Evolutionary conservation across 2,113 vertebrate species (phyloP).

Genomic region (Vulpes vulpes): DNA sequence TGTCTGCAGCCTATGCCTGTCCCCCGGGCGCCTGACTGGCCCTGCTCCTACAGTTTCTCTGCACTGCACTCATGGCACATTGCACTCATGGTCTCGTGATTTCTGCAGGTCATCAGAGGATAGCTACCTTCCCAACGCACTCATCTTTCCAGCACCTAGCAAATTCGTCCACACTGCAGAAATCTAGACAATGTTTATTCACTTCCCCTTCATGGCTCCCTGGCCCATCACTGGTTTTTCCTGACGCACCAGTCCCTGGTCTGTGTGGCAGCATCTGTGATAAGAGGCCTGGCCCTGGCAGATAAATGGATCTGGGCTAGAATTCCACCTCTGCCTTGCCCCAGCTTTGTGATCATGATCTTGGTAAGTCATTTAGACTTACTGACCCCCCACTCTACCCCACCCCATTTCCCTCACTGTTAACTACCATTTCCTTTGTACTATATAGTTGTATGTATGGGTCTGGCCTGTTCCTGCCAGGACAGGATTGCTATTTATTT

Average conservation of each 20-base stretch:
- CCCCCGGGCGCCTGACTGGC: rapidly evolving
- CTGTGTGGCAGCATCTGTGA: not conserved
- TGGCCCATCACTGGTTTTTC: not conserved
- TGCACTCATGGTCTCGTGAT: not conserved
- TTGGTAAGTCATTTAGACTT: not conserved
- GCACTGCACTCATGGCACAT: rapidly evolving
- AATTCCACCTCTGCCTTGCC: not conserved
- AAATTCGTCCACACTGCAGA: not conserved
- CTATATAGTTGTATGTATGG: rapidly evolving
- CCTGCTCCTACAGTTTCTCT: not conserved
- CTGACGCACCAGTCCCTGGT: rapidly evolving
- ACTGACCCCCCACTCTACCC: not conserved
- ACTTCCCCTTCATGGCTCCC: not conserved
- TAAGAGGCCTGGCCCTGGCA: not conserved
- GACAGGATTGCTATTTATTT: not conserved
- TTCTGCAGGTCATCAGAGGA: not conserved
- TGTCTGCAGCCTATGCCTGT: rapidly evolving
- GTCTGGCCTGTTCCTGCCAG: not conserved
- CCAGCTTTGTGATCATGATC: not conserved
- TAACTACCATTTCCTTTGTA: not conserved
- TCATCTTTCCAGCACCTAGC: not conserved
- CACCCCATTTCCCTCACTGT: not conserved
- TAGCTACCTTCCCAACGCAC: not conserved
- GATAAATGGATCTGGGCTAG: not conserved
- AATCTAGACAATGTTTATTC: not conserved